These are phyloP conservation scores for Papilio elwesi DNA, from an alignment of 2,888 invertebrate genomes.

Conservation along the genomic window DNA sequence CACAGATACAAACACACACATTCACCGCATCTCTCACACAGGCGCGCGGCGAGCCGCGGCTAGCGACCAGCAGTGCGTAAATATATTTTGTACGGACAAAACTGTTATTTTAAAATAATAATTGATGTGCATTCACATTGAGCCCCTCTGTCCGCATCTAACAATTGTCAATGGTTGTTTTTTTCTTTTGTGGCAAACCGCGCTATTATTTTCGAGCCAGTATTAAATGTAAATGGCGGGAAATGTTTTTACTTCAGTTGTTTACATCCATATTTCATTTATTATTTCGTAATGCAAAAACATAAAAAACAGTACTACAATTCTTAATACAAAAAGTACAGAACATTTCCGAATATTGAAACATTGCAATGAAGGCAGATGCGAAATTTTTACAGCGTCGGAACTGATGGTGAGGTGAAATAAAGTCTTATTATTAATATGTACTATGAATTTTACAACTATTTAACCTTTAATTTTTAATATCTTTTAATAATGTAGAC, in stretches of 20 bases:
- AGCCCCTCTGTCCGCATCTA: slow-evolving; percentile 57
- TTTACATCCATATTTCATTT: slow-evolving; percentile 46
- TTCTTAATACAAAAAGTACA: not conserved
- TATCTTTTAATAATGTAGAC: slow-evolving; percentile 42
- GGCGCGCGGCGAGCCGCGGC: slow-evolving; percentile 45
- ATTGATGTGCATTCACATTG: slow-evolving; percentile 74
- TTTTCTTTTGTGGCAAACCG: slow-evolving; percentile 64
- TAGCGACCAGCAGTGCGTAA: slow-evolving; percentile 70
- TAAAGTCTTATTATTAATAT: slow-evolving; percentile 38
- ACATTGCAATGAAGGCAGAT: slow-evolving; percentile 51
- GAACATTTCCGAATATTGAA: not conserved
- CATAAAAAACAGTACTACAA: not conserved
- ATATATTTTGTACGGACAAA: slow-evolving; percentile 83
- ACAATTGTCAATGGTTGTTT: slow-evolving; percentile 70
- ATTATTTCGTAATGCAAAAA: slow-evolving; percentile 24
- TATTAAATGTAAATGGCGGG: slow-evolving; percentile 48
- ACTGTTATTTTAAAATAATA: slow-evolving; percentile 84
- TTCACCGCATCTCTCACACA: slow-evolving; percentile 45
- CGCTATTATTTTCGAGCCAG: slow-evolving; percentile 59
- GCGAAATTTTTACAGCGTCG: slow-evolving; percentile 51
- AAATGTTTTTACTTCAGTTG: slow-evolving; percentile 53
- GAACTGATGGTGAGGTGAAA: slow-evolving; percentile 28
- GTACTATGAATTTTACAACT: slow-evolving; percentile 55
- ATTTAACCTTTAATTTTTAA: slow-evolving; percentile 57
- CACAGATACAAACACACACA: slow-evolving; percentile 47